A percentile compares a stretch with the other conserved stretches of the same genome.
Evolutionary conservation across 1,140 invertebrate species (phyloP).

Genomic region (Aphis craccivora): DNA sequence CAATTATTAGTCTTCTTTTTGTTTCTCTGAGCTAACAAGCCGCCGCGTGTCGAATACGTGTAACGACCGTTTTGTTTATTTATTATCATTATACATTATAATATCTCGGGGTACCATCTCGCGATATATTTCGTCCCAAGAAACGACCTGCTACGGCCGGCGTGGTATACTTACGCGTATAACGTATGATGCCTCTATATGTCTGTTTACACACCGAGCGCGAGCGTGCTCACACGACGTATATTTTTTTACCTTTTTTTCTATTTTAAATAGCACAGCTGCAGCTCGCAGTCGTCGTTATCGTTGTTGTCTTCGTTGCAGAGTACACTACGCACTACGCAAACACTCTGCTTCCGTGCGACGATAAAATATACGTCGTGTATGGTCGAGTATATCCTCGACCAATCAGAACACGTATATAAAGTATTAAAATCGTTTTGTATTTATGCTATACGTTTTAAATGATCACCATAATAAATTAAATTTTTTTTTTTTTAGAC

Average conservation of each 20-base stretch:
- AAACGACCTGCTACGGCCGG: neutral
- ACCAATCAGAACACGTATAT: too few relatives aligned
- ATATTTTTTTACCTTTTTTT: neutral
- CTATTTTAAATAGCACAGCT: neutral
- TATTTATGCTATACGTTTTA: too few relatives aligned
- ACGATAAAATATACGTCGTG: too few relatives aligned
- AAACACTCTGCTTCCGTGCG: too few relatives aligned
- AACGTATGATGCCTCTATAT: neutral
- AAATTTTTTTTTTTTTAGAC: too few relatives aligned
- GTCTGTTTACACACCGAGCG: neutral
- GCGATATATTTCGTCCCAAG: neutral
- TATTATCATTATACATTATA: neutral
- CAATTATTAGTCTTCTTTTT: neutral
- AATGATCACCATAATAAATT: too few relatives aligned
- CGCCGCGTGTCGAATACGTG: neutral
- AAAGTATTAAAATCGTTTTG: too few relatives aligned
- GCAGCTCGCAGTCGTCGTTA: neutral
- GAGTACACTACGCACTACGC: neutral
- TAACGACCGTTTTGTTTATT: neutral
- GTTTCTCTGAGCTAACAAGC: neutral
- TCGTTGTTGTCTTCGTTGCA: neutral
- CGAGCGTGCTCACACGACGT: neutral
- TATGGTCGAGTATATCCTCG: too few relatives aligned
- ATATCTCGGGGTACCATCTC: constrained; percentile 21
- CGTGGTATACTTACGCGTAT: neutral